A percentile compares a stretch with the other conserved stretches of the same genome.
These are phyloP conservation scores for Tauraco erythrolophus DNA, from an alignment of 2,113 vertebrate species.

Conservation along the genomic window DNA sequence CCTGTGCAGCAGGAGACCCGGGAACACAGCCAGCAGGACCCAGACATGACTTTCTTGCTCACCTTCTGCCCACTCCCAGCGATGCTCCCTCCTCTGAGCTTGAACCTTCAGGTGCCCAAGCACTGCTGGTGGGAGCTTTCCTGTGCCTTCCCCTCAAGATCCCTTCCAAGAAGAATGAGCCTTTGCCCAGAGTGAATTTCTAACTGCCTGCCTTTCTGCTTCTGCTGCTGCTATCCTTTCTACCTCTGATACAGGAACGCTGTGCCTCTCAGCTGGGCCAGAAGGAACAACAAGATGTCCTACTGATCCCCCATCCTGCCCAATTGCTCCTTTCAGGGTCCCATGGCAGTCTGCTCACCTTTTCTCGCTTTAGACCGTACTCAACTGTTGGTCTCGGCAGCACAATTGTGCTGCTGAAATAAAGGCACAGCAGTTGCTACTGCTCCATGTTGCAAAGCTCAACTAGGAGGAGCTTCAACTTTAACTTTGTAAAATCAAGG, in stretches of 20 bases:
- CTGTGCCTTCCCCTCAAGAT: not conserved
- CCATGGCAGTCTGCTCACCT: not conserved
- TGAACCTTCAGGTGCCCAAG: not conserved
- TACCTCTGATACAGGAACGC: not conserved
- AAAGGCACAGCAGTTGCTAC: not conserved
- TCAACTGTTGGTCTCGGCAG: accelerated
- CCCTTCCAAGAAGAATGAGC: not conserved
- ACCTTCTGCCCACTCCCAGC: not conserved
- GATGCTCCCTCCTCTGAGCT: not conserved
- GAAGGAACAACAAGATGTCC: not conserved
- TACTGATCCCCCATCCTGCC: not conserved
- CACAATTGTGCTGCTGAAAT: not conserved
- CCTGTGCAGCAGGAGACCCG: not conserved
- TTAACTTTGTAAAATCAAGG: not conserved
- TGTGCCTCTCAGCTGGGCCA: not conserved
- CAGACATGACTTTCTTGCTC: not conserved
- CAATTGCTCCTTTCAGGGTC: not conserved
- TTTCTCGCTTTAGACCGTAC: not conserved
- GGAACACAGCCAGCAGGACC: not conserved
- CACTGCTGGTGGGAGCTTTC: not conserved
- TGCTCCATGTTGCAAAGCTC: not conserved
- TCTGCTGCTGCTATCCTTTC: not conserved
- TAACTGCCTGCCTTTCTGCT: not conserved
- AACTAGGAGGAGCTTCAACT: not conserved
- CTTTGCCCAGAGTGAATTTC: not conserved